A percentile compares a stretch with the other conserved stretches of the same genome.
phyloP scores from a whole-genome alignment of 2,113 vertebrate species.

The Laticauda laticaudata region DNA sequence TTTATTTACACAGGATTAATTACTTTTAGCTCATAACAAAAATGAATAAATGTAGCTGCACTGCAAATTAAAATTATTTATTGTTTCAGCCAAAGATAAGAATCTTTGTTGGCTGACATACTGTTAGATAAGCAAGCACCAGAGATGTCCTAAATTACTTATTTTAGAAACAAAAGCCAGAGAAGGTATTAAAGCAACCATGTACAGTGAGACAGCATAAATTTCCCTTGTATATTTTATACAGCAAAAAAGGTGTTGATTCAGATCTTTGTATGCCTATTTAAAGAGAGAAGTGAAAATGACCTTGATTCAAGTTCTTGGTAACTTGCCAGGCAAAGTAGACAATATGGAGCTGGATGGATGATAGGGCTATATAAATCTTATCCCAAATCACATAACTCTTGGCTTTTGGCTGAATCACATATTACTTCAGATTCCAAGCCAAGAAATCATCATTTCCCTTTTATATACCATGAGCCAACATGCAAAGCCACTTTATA shows the following conservation, averaged over 20 bases:
- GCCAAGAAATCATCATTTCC: background rate
- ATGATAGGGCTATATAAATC: background rate
- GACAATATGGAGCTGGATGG: background rate
- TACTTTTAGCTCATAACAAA: background rate
- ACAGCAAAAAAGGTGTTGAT: background rate
- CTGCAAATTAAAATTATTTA: background rate
- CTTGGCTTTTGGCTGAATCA: background rate
- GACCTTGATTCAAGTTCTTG: background rate
- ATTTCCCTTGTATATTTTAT: background rate
- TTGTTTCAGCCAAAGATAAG: background rate
- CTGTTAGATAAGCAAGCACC: background rate
- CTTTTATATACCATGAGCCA: background rate
- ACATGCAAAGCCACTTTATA: background rate
- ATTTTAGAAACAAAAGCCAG: background rate
- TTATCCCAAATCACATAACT: background rate
- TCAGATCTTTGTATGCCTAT: background rate
- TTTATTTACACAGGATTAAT: conserved; percentile 33
- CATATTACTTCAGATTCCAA: background rate
- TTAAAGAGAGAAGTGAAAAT: background rate
- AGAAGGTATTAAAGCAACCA: background rate
- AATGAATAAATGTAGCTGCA: background rate
- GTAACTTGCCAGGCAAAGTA: background rate
- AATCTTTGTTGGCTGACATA: background rate
- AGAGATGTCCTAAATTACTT: background rate
- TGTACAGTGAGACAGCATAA: background rate